These are phyloP conservation scores for Melanotaenia nigrans DNA, from an alignment of 2,797 vertebrate genomes.

Conservation along the genomic window DNA sequence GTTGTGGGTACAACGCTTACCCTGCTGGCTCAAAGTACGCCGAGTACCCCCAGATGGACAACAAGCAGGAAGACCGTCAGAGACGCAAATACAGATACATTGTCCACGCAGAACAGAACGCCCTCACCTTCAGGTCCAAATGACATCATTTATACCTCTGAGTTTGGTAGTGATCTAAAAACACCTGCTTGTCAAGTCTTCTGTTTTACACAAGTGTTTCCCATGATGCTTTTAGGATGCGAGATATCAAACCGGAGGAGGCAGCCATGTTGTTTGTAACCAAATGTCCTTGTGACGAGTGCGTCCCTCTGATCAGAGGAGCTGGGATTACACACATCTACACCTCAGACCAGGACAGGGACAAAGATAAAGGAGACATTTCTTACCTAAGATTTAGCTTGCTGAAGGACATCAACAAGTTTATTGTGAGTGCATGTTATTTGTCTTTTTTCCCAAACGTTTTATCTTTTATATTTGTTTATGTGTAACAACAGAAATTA, in stretches of 20 bases:
- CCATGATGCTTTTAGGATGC: slow-evolving; percentile 78
- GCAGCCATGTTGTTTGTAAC: slow-evolving; percentile 94
- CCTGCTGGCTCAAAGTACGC: slow-evolving; percentile 92
- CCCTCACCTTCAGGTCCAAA: slow-evolving; percentile 92
- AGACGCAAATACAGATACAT: slow-evolving; percentile 95
- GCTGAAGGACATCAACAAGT: slow-evolving; percentile 86
- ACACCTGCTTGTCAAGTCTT: background rate
- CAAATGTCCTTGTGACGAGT: slow-evolving; percentile 96
- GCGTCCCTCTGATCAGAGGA: slow-evolving; percentile 92
- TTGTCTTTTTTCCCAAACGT: background rate
- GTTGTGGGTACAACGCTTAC: slow-evolving; percentile 96
- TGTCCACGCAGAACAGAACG: slow-evolving; percentile 95
- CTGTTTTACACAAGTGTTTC: background rate
- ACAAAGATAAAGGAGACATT: slow-evolving; percentile 93
- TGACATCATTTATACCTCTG: background rate
- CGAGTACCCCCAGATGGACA: slow-evolving; percentile 94
- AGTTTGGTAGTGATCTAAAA: background rate
- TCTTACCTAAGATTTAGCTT: slow-evolving; percentile 91
- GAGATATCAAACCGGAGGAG: slow-evolving; percentile 88
- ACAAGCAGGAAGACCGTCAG: slow-evolving; percentile 91
- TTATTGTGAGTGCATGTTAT: slow-evolving; percentile 84
- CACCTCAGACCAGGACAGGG: slow-evolving; percentile 90
- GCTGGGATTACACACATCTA: slow-evolving; percentile 94
- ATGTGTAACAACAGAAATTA: background rate
- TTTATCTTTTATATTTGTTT: no score